phyloP scores from a whole-genome alignment of 64 coral and sea anemone genomes.

The Stylophora pistillata region DNA sequence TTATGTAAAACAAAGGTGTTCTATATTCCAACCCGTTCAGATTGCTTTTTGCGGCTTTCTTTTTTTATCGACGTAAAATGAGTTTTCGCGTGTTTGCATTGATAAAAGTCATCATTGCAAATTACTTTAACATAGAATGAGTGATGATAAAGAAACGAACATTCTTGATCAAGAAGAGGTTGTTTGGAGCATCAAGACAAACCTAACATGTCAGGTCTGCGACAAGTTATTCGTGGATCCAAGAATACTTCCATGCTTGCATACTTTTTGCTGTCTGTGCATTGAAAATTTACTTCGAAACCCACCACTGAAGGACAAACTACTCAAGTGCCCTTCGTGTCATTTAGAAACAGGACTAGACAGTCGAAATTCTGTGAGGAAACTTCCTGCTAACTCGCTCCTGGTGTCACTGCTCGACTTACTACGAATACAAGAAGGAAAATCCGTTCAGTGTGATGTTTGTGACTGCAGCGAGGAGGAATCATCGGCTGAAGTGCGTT shows the following conservation, averaged over 20 bases:
- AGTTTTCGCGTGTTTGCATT: not conserved
- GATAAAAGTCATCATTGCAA: not conserved
- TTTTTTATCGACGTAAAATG: not conserved
- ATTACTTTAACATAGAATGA: not conserved
- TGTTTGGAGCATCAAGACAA: constrained; percentile 49
- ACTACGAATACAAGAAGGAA: constrained; percentile 48
- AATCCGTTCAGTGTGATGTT: constrained; percentile 51
- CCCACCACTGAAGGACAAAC: constrained; percentile 22
- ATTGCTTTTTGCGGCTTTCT: too few species aligned
- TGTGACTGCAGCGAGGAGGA: constrained; percentile 43
- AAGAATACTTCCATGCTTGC: constrained; percentile 65
- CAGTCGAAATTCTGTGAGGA: constrained; percentile 31
- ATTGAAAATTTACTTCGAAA: constrained; percentile 43
- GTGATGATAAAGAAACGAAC: not conserved
- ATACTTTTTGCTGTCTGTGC: constrained; percentile 64
- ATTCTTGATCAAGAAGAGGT: constrained; percentile 11
- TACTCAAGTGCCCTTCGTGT: constrained; percentile 49
- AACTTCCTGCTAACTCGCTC: constrained; percentile 52
- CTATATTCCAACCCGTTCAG: not conserved
- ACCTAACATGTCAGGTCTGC: constrained; percentile 56
- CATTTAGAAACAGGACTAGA: constrained; percentile 17
- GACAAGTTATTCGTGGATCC: constrained; percentile 48
- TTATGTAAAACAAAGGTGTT: not conserved
- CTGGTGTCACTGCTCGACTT: constrained; percentile 54
- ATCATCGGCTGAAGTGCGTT: constrained; percentile 33